Conservation (phyloP, 2,113 vertebrate species). For the Triplophysa dalaica region DNA sequence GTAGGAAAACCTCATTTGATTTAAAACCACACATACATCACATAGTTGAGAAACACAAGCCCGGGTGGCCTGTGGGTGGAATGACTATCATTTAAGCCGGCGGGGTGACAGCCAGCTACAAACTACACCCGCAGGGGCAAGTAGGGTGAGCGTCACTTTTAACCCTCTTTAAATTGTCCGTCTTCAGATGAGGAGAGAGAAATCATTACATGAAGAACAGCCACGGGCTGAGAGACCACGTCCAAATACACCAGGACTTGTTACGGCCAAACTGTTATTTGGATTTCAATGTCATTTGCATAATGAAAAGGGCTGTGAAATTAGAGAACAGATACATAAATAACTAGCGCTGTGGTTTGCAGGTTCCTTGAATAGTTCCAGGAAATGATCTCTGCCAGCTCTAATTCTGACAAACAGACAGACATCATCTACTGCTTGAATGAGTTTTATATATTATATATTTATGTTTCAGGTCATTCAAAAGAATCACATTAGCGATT, state of each 20-base stretch:
- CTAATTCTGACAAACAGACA: no score
- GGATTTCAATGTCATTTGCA: neutral
- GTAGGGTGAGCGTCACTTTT: neutral
- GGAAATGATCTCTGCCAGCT: neutral
- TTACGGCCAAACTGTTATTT: conserved; percentile 4
- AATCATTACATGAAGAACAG: conserved; percentile 4
- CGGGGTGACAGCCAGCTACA: neutral
- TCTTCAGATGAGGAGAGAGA: neutral
- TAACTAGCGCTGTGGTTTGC: neutral
- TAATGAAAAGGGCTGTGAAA: neutral
- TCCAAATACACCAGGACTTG: neutral
- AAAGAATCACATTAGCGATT: no score
- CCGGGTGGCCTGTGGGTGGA: neutral
- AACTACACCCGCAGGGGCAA: neutral
- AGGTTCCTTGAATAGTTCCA: neutral
- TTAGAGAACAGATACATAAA: neutral
- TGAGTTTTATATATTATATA: no score
- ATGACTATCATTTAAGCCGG: conserved; percentile 16
- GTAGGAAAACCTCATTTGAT: conserved; percentile 26
- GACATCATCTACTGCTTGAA: no score
- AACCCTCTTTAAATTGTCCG: conserved; percentile 4
- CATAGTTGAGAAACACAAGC: neutral
- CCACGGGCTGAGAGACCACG: neutral
- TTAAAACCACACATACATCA: conserved; percentile 15
- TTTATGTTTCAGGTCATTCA: no score